Conservation (phyloP, 1,140 invertebrate species). For the Dicyema japonicum region DNA sequence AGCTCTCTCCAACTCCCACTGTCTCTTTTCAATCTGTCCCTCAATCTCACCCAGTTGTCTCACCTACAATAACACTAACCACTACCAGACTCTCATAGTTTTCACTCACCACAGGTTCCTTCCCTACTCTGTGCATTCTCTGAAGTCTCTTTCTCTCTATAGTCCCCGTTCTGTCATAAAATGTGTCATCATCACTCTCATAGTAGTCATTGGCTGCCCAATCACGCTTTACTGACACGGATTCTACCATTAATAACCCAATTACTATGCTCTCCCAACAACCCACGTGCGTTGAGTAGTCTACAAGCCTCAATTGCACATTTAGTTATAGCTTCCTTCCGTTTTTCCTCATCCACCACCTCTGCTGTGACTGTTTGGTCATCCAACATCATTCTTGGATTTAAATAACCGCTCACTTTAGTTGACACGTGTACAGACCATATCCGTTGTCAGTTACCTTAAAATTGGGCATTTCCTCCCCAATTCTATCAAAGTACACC, state of each 20-base stretch:
- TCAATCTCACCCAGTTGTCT: conserved; percentile 30
- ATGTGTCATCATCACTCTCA: conserved; percentile 82
- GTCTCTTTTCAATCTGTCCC: conserved; percentile 26
- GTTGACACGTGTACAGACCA: conserved; percentile 12
- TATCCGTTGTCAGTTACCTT: conserved; percentile 8
- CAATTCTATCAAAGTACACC: not conserved
- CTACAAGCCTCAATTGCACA: conserved; percentile 71
- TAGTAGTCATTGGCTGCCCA: conserved; percentile 64
- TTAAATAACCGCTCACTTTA: not conserved
- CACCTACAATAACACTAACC: conserved; percentile 21
- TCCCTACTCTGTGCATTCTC: conserved; percentile 33
- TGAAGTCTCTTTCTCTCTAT: conserved; percentile 49
- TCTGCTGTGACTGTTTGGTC: conserved; percentile 42
- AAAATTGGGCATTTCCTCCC: conserved; percentile 1
- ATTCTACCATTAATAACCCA: conserved; percentile 27
- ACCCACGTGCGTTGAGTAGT: conserved; percentile 17
- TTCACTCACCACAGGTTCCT: conserved; percentile 26
- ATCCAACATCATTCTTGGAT: conserved; percentile 6
- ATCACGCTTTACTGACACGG: no score
- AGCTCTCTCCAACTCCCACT: conserved; percentile 24
- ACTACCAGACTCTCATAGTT: conserved; percentile 46
- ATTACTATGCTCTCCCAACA: no score
- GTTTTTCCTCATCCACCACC: conserved; percentile 50
- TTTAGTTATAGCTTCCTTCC: conserved; percentile 61
- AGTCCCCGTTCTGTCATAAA: conserved; percentile 61